These are phyloP conservation scores for Salarias fasciatus DNA, from an alignment of 2,797 vertebrate genomes.

Conservation along the genomic window DNA sequence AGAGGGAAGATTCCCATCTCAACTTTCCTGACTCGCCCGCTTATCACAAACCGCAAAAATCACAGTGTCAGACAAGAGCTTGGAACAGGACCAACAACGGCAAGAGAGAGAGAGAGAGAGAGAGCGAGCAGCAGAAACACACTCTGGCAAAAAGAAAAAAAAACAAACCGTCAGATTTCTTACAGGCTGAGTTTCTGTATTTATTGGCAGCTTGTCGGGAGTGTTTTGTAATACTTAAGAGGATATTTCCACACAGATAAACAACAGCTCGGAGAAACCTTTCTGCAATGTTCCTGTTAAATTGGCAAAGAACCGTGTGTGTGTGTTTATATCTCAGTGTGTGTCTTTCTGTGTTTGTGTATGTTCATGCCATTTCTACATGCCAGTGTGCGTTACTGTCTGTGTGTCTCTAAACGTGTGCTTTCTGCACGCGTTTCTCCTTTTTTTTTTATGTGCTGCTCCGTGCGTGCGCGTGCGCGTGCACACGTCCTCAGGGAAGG, in stretches of 20 bases:
- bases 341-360: too few relatives aligned
- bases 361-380: too few relatives aligned
- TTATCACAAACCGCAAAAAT: constrained; percentile 70
- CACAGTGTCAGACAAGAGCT: constrained; percentile 51
- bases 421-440: too few relatives aligned
- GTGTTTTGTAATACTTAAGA: constrained; percentile 61
- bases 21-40: constrained; percentile 66
- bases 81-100: constrained; percentile 56
- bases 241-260: constrained; percentile 68
- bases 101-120: too few relatives aligned
- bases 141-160: constrained; percentile 27
- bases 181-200: constrained; percentile 45
- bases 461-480: constrained; percentile 29
- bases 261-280: constrained; percentile 49
- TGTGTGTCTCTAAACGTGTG: too few relatives aligned
- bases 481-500: constrained; percentile 22
- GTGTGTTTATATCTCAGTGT: too few relatives aligned
- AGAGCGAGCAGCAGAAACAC: constrained; percentile 5
- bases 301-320: constrained; percentile 40
- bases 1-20: constrained; percentile 70
- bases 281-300: constrained; percentile 39
- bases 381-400: constrained; percentile 6
- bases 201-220: constrained; percentile 50
- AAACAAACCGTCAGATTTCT: constrained; percentile 28
- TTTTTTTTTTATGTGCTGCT: too few relatives aligned